Conservation (phyloP, 1,140 invertebrate species). For the Papilio dardanus region DNA sequence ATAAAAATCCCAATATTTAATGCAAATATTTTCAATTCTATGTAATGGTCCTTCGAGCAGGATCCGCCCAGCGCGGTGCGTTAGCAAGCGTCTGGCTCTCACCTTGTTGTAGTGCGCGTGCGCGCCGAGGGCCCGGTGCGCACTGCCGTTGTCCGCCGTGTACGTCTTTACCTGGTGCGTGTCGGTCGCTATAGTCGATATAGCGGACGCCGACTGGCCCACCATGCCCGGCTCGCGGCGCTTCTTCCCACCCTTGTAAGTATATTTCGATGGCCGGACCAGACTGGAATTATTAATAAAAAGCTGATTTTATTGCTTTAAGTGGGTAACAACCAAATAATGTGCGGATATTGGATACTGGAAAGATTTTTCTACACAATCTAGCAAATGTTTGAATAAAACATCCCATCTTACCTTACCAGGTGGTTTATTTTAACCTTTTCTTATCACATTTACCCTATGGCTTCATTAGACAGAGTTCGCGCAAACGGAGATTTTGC, state of each 20-base stretch:
- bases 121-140: conserved; percentile 84
- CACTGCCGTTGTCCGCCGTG: conserved; percentile 96
- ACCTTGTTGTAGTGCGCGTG: conserved; percentile 97
- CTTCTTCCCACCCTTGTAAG: conserved; percentile 75
- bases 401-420: no score
- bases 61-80: not conserved
- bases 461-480: no score
- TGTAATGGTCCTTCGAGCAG: not conserved
- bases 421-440: no score
- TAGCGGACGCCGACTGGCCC: conserved; percentile 60
- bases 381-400: no score
- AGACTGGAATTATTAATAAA: conserved; percentile 59
- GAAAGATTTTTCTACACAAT: no score
- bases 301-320: no score
- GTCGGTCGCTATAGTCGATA: conserved; percentile 76
- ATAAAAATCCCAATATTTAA: no score
- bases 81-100: conserved; percentile 76
- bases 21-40: not conserved
- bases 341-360: no score
- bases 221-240: conserved; percentile 58
- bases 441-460: no score
- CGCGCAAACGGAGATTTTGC: no score
- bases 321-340: no score
- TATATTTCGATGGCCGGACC: conserved; percentile 75
- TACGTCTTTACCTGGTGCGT: conserved; percentile 93